Evolutionary conservation across 92 coral and sea anemone species (phyloP).

Genomic region (Zoanthus sansibaricus): DNA sequence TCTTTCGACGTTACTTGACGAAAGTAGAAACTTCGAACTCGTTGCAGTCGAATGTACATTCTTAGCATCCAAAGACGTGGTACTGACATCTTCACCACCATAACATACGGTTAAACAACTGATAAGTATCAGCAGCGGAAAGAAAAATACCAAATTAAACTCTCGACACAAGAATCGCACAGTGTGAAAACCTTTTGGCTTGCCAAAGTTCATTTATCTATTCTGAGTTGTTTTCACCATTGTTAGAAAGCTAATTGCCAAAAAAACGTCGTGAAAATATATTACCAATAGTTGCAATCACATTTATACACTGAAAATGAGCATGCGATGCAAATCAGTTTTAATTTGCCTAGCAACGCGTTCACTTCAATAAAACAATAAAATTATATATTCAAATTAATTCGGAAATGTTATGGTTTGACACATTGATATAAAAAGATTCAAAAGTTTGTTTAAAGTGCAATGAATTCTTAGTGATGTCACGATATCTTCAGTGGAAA

Average conservation of each 20-base stretch:
- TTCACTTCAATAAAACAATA: not conserved
- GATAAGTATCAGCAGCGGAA: not conserved
- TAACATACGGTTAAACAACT: not conserved
- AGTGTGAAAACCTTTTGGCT: not conserved
- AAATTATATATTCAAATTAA: not conserved
- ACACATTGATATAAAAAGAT: too few species aligned
- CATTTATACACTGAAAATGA: constrained; percentile 9
- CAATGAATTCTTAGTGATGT: too few species aligned
- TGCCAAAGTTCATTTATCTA: constrained; percentile 2
- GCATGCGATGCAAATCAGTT: constrained; percentile 10
- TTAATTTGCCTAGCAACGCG: constrained; percentile 14
- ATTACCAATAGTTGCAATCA: not conserved
- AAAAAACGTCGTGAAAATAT: not conserved
- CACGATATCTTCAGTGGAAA: too few species aligned
- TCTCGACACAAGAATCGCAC: not conserved
- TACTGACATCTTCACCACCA: not conserved
- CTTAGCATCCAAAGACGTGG: constrained; percentile 1
- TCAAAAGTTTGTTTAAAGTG: too few species aligned
- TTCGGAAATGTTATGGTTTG: too few species aligned
- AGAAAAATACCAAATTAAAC: not conserved
- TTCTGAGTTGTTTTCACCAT: not conserved
- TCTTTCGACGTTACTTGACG: not conserved
- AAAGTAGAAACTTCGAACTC: not conserved
- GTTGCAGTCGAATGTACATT: not conserved
- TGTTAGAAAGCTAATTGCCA: not conserved